Percentiles rank a stretch among this genome's conserved stretches.
phyloP scores from a whole-genome alignment of 2,797 vertebrate species.

The Urosaurus nigricauda region DNA sequence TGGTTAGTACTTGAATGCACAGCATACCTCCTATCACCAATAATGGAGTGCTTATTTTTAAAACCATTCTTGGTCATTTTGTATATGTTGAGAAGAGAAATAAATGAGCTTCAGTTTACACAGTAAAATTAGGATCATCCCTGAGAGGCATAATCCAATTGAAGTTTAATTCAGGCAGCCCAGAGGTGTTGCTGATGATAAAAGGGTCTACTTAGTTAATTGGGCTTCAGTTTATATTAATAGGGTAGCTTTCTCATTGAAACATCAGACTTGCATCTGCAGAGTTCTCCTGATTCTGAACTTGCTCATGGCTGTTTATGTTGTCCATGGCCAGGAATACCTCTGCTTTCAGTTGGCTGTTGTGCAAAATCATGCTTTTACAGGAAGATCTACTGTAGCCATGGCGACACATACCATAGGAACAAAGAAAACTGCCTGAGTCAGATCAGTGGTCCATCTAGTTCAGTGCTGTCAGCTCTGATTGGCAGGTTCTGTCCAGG shows the following conservation, averaged over 20 bases:
- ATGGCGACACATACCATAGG: not conserved
- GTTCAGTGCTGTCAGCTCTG: no score
- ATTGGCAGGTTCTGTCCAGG: no score
- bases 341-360: not conserved
- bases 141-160: not conserved
- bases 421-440: no score
- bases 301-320: not conserved
- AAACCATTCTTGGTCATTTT: not conserved
- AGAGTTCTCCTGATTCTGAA: not conserved
- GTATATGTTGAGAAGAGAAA: not conserved
- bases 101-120: not conserved
- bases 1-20: not conserved
- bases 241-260: not conserved
- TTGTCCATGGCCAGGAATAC: not conserved
- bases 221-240: no score
- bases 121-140: not conserved
- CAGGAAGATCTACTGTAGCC: not conserved
- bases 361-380: not conserved
- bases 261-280: not conserved
- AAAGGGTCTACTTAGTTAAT: not conserved
- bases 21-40: not conserved
- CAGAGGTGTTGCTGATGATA: no score
- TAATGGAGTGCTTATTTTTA: no score
- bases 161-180: not conserved
- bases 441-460: no score